These are phyloP conservation scores for Heliopora coerulea DNA, from an alignment of 92 coral and sea anemone genomes.

Conservation along the genomic window DNA sequence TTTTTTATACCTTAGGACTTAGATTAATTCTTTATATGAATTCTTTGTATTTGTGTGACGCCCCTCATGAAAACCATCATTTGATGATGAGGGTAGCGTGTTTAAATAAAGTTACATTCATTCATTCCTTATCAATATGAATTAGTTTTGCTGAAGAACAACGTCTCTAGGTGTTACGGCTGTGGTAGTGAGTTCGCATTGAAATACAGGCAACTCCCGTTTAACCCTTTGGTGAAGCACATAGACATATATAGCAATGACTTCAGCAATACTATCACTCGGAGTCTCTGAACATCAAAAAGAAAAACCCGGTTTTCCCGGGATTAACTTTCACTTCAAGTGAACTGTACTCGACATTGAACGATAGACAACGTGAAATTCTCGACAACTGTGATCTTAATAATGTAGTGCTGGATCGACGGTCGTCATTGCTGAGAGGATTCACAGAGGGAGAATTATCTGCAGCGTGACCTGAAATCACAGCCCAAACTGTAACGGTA, in stretches of 20 bases:
- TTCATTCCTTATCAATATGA: background rate
- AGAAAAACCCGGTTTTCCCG: constrained; percentile 57
- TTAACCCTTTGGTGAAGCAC: constrained; percentile 34
- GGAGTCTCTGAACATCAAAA: constrained; percentile 4
- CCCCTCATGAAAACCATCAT: no score
- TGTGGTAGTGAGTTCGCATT: constrained; percentile 49
- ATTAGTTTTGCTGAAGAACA: constrained; percentile 9
- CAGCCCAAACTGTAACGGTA: no score
- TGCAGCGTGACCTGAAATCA: no score
- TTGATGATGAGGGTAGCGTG: no score
- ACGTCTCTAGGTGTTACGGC: constrained; percentile 54
- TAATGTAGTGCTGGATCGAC: no score
- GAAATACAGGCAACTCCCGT: constrained; percentile 33
- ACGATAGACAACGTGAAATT: constrained; percentile 16
- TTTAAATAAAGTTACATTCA: no score
- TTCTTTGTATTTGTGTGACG: no score
- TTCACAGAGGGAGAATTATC: no score
- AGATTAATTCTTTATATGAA: no score
- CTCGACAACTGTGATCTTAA: background rate
- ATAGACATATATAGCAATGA: constrained; percentile 44
- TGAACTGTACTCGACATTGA: background rate
- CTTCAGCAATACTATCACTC: constrained; percentile 45
- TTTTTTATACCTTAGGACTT: no score
- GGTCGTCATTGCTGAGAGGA: no score
- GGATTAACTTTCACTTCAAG: constrained; percentile 31